phyloP scores from a whole-genome alignment of 2,888 invertebrate species.

The Aleiodes alternator region DNA sequence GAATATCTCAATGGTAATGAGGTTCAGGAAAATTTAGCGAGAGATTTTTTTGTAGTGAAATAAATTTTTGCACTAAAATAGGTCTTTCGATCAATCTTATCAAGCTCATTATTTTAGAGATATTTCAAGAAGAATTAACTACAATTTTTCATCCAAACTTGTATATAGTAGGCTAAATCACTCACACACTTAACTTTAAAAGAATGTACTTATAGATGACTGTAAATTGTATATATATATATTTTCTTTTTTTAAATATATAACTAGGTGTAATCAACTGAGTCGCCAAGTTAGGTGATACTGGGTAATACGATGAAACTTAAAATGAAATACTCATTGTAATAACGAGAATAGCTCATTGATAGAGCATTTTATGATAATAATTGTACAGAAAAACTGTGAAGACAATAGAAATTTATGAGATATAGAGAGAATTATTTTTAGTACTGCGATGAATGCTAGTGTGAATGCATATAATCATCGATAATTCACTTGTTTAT shows the following conservation, averaged over 20 bases:
- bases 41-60: too few species aligned
- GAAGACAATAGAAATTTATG: slow-evolving; percentile 27
- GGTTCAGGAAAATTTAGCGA: too few species aligned
- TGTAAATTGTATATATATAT: slow-evolving; percentile 30
- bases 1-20: too few species aligned
- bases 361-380: neutral
- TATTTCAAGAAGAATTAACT: too few species aligned
- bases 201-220: slow-evolving; percentile 1
- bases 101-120: too few species aligned
- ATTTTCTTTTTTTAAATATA: neutral
- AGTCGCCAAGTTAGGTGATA: neutral
- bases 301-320: slow-evolving; percentile 1
- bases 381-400: slow-evolving; percentile 23
- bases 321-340: neutral
- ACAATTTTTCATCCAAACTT: neutral
- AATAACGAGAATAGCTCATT: slow-evolving; percentile 1
- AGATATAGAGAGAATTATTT: neutral
- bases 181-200: neutral
- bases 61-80: too few species aligned
- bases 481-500: too few species aligned
- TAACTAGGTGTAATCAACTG: neutral
- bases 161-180: slow-evolving; percentile 24
- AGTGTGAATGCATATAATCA: slow-evolving; percentile 8
- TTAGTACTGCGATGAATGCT: slow-evolving; percentile 15
- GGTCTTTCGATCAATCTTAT: too few species aligned